These are phyloP conservation scores for Taxidea taxus DNA, from an alignment of 2,113 vertebrate genomes.

Conservation along the genomic window DNA sequence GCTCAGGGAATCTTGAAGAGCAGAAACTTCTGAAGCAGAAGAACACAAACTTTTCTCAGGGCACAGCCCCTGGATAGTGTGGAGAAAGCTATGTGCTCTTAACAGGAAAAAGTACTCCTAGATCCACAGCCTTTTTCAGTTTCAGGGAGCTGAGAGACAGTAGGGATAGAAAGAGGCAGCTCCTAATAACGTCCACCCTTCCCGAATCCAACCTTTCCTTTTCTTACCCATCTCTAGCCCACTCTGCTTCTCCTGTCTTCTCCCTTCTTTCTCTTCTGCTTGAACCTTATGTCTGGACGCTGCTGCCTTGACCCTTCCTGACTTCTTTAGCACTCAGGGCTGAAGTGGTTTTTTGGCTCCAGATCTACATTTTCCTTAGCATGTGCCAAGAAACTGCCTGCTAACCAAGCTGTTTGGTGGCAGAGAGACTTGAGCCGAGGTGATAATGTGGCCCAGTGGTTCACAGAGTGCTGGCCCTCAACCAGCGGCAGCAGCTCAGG, in stretches of 20 bases:
- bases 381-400: neutral
- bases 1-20: neutral
- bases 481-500: neutral
- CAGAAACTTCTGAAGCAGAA: neutral
- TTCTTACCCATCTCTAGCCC: neutral
- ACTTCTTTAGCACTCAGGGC: neutral
- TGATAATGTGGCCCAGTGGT: accelerated
- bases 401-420: neutral
- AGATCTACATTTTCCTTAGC: neutral
- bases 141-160: neutral
- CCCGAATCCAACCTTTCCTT: neutral
- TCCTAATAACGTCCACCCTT: neutral
- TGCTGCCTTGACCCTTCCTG: neutral
- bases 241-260: neutral
- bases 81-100: neutral
- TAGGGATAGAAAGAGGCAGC: neutral
- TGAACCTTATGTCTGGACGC: neutral
- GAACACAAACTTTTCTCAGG: neutral
- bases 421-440: neutral
- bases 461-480: neutral
- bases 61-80: neutral
- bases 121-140: neutral
- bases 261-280: neutral
- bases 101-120: neutral
- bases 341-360: neutral